A percentile compares a stretch with the other conserved stretches of the same genome.
Conservation (phyloP, 1,140 invertebrate species). For the Tribolium castaneum region DNA sequence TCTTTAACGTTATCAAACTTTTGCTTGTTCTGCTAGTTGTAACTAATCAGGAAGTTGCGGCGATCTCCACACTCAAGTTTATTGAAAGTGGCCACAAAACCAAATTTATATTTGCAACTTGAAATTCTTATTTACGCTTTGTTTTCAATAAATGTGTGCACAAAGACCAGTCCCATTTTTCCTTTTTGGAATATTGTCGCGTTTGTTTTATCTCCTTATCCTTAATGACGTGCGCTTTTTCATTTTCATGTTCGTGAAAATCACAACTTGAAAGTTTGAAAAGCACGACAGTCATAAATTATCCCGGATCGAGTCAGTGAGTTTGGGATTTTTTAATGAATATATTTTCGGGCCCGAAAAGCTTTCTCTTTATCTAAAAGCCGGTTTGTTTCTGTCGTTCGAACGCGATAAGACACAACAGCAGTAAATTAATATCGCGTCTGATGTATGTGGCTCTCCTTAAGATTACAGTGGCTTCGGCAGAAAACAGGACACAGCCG, state of each 20-base stretch:
- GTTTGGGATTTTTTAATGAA: neutral
- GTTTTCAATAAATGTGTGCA: too few relatives aligned
- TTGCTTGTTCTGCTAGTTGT: neutral
- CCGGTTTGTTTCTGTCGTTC: neutral
- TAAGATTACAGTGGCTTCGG: neutral
- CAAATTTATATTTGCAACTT: too few relatives aligned
- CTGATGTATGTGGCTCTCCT: slow-evolving; percentile 3
- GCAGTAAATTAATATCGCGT: neutral
- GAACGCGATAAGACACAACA: neutral
- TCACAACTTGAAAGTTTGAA: neutral
- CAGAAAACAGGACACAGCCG: slow-evolving; percentile 14
- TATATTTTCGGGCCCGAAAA: neutral
- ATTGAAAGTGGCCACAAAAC: neutral
- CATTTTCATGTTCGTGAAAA: neutral
- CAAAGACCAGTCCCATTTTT: too few relatives aligned
- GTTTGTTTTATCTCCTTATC: neutral
- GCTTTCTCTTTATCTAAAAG: neutral
- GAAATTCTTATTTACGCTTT: too few relatives aligned
- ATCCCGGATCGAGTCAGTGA: neutral
- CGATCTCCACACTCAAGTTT: neutral
- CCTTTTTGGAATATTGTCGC: neutral
- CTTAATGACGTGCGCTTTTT: neutral
- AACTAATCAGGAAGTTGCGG: neutral
- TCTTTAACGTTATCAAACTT: neutral
- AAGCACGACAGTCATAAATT: neutral